Base-by-base conservation (phyloP, 2,888 invertebrate species). In the Hypsopygia costalis region DNA sequence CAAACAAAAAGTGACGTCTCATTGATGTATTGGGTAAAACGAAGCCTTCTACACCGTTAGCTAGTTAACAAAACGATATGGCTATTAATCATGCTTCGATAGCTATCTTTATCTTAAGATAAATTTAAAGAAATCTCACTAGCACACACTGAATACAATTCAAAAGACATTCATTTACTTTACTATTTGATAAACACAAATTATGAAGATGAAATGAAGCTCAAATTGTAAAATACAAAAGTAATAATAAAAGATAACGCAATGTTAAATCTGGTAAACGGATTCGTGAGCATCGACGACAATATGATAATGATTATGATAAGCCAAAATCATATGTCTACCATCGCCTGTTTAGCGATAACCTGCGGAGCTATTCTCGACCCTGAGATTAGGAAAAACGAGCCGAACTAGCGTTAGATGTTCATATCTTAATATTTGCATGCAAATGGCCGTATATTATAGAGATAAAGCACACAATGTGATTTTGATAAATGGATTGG, bases 21-120 rank as follows among this genome's bases (percentile, higher is more conserved):
- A 81, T 82, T 82, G 82, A 82, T 80, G 79, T 79, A 81, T 80
- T 69, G 79, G 69, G 68, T 68, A 63, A 70, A 76, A 74, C 55
- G 63, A 69, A 69, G 60, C 56, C 68, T 72, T 63, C 65, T 69
- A 70, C 57, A 66, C 76, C 77, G 81, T 77, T 80, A 76, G 64
- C 65, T 73, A 70, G 80, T 80, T 81, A 79, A 75, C 77, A 75
- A 76, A 80, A 74, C 60, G 65, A 74, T 71, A 64, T 50, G 54
- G 62, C 69, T 72, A 81, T 78, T 77, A 74, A 78, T 78, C 74
- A 75, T 57, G 58, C 43, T 51, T 48, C 52, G 63, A 72, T 70
- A 59, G 59, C 58, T 62, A 71, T 75, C 64, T 74, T 57, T 62
- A 63, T 63, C 56, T 64, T 58, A 55, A 55, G 41, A 42, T 46